A percentile compares a stretch with the other conserved stretches of the same genome.
These are phyloP conservation scores for Cyrtodaria siliqua DNA, from an alignment of 2,888 invertebrate genomes.

Conservation along the genomic window DNA sequence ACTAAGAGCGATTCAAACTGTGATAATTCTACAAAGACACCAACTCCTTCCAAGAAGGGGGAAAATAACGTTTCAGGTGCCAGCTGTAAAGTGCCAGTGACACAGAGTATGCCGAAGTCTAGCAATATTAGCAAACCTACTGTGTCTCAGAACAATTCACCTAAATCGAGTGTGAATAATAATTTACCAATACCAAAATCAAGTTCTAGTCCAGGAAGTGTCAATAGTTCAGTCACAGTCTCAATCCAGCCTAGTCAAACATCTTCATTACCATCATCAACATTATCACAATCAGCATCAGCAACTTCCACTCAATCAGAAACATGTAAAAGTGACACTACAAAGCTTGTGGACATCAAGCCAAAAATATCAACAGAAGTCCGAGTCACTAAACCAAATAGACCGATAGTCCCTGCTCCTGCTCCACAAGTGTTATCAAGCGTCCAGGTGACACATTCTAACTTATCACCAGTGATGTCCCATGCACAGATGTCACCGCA, in stretches of 20 bases:
- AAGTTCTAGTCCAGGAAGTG: slow-evolving; percentile 46
- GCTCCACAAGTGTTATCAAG: slow-evolving; percentile 75
- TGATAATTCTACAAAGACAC: slow-evolving; percentile 37
- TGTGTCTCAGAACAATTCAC: slow-evolving; percentile 28
- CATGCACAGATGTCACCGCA: slow-evolving; percentile 76
- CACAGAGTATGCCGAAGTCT: slow-evolving; percentile 18
- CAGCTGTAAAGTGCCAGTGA: slow-evolving; percentile 7
- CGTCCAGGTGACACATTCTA: slow-evolving; percentile 74
- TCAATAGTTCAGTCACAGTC: slow-evolving; percentile 9
- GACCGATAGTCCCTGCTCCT: slow-evolving; percentile 84
- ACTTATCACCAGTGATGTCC: slow-evolving; percentile 72
- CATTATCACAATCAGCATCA: slow-evolving; percentile 63
- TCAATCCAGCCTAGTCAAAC: slow-evolving; percentile 31
- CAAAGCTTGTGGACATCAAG: slow-evolving; percentile 70
- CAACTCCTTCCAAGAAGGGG: slow-evolving; percentile 33
- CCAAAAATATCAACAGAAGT: slow-evolving; percentile 63
- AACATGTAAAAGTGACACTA: slow-evolving; percentile 49
- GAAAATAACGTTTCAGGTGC: slow-evolving; percentile 27
- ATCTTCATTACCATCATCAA: slow-evolving; percentile 37
- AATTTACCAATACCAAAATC: not conserved
- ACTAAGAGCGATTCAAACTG: slow-evolving; percentile 49
- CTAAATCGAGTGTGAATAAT: slow-evolving; percentile 20
- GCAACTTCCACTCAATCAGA: slow-evolving; percentile 42
- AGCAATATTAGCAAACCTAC: slow-evolving; percentile 27
- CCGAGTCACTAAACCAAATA: slow-evolving; percentile 61